phyloP scores from a whole-genome alignment of 2,888 invertebrate genomes.

The Fragum fragum region DNA sequence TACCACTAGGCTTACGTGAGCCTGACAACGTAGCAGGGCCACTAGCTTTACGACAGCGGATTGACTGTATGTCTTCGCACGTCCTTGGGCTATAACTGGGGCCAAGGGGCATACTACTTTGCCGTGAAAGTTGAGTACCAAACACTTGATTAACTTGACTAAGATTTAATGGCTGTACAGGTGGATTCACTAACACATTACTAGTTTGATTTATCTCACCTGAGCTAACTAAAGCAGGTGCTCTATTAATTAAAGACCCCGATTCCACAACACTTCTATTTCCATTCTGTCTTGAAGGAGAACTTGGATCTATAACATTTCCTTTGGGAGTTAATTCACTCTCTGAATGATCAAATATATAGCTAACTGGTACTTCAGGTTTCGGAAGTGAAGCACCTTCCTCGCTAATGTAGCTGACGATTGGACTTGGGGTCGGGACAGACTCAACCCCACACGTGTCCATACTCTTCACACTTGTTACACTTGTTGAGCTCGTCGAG shows the following conservation, averaged over 20 bases:
- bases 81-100: slow-evolving; percentile 39
- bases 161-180: slow-evolving; percentile 16
- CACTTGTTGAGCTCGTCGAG: slow-evolving; percentile 59
- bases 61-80: slow-evolving; percentile 34
- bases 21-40: slow-evolving; percentile 44
- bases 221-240: background rate
- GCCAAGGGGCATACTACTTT: slow-evolving; percentile 49
- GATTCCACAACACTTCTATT: background rate
- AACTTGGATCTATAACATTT: background rate
- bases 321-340: background rate
- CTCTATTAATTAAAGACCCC: background rate
- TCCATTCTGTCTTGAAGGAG: background rate
- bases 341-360: slow-evolving; percentile 48
- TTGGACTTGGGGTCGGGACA: slow-evolving; percentile 1
- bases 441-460: slow-evolving; percentile 24
- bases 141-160: slow-evolving; percentile 22
- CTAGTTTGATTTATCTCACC: background rate
- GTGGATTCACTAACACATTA: slow-evolving; percentile 7
- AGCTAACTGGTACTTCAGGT: slow-evolving; percentile 55
- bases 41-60: slow-evolving; percentile 55
- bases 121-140: slow-evolving; percentile 38
- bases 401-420: slow-evolving; percentile 19
- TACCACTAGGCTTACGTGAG: slow-evolving; percentile 25
- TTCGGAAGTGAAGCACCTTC: slow-evolving; percentile 45
- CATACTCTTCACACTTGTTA: slow-evolving; percentile 39